Evolutionary conservation across 2,797 vertebrate species (phyloP).

Genomic region (Acanthurus tractus): DNA sequence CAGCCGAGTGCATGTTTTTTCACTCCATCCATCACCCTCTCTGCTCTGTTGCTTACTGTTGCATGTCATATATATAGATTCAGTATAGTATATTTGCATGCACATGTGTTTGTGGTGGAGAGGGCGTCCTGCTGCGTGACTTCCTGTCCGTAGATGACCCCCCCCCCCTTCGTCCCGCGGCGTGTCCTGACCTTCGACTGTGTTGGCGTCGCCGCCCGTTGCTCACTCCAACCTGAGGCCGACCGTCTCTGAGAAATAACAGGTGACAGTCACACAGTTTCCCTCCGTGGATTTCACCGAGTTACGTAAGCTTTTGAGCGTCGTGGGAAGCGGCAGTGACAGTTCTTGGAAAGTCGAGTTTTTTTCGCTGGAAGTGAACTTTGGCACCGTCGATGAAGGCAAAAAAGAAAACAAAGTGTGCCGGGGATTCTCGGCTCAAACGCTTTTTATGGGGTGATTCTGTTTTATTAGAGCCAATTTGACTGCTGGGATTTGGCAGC

Average conservation of each 20-base stretch:
- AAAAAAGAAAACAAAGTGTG: neutral
- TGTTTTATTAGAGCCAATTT: too few relatives aligned
- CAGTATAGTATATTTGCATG: neutral
- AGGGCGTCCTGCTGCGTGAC: conserved; percentile 31
- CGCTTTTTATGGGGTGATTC: too few relatives aligned
- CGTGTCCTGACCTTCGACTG: conserved; percentile 74
- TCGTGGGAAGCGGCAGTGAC: neutral
- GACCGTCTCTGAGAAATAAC: conserved; percentile 39
- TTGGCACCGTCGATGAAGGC: neutral
- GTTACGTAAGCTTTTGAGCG: conserved; percentile 3
- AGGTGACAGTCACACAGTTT: conserved; percentile 10
- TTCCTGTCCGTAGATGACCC: conserved; percentile 47
- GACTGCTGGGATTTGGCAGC: too few relatives aligned
- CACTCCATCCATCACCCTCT: too few relatives aligned
- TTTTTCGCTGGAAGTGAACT: neutral
- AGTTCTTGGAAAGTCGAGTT: conserved; percentile 8
- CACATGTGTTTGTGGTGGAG: conserved; percentile 10
- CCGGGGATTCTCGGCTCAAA: neutral
- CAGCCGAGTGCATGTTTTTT: too few relatives aligned
- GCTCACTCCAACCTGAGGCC: conserved; percentile 50
- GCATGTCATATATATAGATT: neutral
- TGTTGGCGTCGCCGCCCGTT: conserved; percentile 45
- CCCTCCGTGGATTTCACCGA: neutral
- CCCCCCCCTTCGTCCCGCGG: conserved; percentile 37
- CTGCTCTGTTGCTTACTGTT: neutral